Conservation (phyloP, 2,113 vertebrate genomes). For the Numenius arquata region DNA sequence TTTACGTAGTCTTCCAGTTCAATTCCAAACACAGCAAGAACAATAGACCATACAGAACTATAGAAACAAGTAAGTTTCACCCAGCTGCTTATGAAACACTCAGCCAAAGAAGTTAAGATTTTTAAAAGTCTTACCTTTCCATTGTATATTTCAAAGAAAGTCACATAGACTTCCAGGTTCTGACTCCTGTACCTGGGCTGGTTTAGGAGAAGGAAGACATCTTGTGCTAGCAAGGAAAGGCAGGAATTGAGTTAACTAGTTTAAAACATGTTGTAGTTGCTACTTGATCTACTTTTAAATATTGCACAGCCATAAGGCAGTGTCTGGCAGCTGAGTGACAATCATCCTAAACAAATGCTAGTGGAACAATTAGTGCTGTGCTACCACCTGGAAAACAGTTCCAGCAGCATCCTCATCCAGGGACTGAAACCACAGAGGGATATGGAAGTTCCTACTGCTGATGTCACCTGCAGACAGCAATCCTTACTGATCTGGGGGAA, state of each 20-base stretch:
- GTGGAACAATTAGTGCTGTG: background rate
- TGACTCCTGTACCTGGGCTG: slow-evolving; percentile 78
- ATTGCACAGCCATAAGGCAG: background rate
- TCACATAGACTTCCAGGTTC: slow-evolving; percentile 84
- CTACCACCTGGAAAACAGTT: background rate
- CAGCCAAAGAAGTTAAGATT: background rate
- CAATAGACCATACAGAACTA: background rate
- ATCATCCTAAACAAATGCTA: background rate
- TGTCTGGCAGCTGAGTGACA: background rate
- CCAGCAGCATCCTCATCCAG: background rate
- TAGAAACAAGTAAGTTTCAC: background rate
- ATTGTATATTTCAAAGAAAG: slow-evolving; percentile 99
- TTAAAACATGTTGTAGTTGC: background rate
- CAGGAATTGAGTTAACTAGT: background rate
- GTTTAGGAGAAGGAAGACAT: slow-evolving; percentile 86
- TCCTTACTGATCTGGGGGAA: background rate
- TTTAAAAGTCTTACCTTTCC: slow-evolving; percentile 82
- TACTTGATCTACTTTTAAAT: background rate
- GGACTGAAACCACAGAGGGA: background rate
- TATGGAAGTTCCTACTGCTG: background rate
- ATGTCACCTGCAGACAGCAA: background rate
- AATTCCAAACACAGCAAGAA: background rate
- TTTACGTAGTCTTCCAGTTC: background rate
- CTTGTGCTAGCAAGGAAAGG: slow-evolving; percentile 78
- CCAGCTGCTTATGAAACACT: background rate